Percentiles rank a stretch among this genome's conserved stretches.
Conservation (phyloP, 92 coral and sea anemone genomes). For the Epizoanthus scotinus region DNA sequence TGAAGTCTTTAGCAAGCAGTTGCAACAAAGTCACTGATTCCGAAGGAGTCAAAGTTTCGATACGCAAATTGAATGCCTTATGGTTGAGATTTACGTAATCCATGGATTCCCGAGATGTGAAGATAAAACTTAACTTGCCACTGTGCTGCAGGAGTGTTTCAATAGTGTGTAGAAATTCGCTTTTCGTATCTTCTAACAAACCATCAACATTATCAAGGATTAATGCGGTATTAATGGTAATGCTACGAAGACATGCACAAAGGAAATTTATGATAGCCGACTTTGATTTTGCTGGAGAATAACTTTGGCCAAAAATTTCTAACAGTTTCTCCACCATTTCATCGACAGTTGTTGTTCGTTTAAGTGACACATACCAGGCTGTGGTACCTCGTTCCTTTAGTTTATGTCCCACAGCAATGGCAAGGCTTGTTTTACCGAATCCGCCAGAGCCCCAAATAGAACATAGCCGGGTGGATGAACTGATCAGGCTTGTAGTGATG, state of each 20-base stretch:
- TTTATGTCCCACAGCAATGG: background rate
- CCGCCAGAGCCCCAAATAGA: constrained; percentile 26
- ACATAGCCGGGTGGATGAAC: background rate
- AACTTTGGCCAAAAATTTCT: background rate
- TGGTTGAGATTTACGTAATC: background rate
- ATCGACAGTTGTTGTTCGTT: background rate
- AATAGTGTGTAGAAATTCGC: background rate
- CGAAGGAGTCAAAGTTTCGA: background rate
- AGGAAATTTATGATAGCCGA: background rate
- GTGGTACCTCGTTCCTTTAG: background rate
- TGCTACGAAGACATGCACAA: background rate
- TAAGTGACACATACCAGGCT: constrained; percentile 16
- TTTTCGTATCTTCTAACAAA: constrained; percentile 1
- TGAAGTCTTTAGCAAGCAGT: background rate
- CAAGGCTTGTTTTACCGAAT: constrained; percentile 27
- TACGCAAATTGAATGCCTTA: background rate
- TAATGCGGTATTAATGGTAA: background rate
- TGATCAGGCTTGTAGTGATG: background rate
- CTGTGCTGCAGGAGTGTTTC: background rate
- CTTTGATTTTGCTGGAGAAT: background rate
- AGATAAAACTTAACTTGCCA: background rate
- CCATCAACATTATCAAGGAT: too few relatives aligned
- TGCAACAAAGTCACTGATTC: background rate
- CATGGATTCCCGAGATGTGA: constrained; percentile 21
- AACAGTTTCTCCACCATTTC: background rate